Evolutionary conservation across 2,797 vertebrate species (phyloP), one percentile per base, ranked within the genome.

Genomic region (Chelon labrosus): DNA sequence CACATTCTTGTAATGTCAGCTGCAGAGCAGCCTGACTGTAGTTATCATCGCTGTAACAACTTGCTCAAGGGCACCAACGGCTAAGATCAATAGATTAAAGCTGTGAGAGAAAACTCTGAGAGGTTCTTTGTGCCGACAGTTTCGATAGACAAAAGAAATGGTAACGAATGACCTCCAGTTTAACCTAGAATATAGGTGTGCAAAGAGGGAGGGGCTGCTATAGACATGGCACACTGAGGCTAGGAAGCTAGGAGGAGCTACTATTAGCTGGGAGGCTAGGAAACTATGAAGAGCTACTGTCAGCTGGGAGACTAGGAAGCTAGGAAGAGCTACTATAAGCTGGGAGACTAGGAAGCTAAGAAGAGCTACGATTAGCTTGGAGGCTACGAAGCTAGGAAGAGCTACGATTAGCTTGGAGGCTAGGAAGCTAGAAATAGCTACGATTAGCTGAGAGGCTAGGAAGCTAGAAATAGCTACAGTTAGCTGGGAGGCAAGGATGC

Each of bases 1-100:
- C 56, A 63, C 70, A 88, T 85, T 84, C 63, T 22, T 73, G 55
- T 6, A 2, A 27, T 42, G 68, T 65, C 46, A 62, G 73, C 53
- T 13, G 2, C 10, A 2, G 41, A 62, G 50, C 55, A 47, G 68
- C 37, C 50, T 1, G 49, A 62, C 60, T 57, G n/a, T 25, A 66
- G 41, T 55, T 58, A 53, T 80, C 27, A 70, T 41, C 5, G 19
- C 22, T 11, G 38, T 27, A 17, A 55, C 57, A 65, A 55, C 61
- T 42, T 55, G 27, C 69, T 59, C 27, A 2, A 39, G 13, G 70
- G 46, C 47, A 22, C 10, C 17, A 72, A 59, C 59, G 35, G 60
- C 64, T 14, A 9, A 7, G 37, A 65, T 70, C 27, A 53, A 49
- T 20, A 66, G 54, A 70, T 55, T 20, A 50, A 59, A 58, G 49